These are phyloP conservation scores for Chironomus tepperi DNA, from an alignment of 1,140 invertebrate species.

Conservation along the genomic window DNA sequence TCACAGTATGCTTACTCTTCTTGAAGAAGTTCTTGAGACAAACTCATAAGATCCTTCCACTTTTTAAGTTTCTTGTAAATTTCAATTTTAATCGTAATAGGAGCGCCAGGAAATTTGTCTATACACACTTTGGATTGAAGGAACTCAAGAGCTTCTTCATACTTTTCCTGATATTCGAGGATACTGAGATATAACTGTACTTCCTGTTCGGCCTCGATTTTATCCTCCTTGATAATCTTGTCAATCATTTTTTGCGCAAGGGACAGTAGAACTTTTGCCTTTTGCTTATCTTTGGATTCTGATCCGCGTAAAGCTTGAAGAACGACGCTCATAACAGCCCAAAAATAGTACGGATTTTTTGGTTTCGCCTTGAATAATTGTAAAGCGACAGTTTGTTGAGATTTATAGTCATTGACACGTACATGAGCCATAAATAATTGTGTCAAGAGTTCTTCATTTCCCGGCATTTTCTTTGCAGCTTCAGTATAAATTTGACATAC, in stretches of 20 bases:
- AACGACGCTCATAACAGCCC: conserved; percentile 93
- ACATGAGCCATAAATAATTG: conserved; percentile 95
- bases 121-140: conserved; percentile 64
- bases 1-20: conserved; percentile 50
- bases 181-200: conserved; percentile 86
- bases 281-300: conserved; percentile 43
- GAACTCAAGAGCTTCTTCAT: conserved; percentile 69
- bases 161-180: conserved; percentile 74
- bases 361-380: conserved; percentile 80
- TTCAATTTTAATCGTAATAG: conserved; percentile 58
- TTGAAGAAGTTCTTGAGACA: conserved; percentile 58
- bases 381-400: conserved; percentile 84
- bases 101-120: conserved; percentile 50
- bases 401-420: conserved; percentile 77
- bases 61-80: conserved; percentile 61
- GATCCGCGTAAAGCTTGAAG: conserved; percentile 57
- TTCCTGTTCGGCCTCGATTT: conserved; percentile 89
- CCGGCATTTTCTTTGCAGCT: conserved; percentile 74
- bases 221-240: conserved; percentile 80
- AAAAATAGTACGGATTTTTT: conserved; percentile 96
- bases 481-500: conserved; percentile 84
- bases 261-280: conserved; percentile 59
- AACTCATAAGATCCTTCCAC: conserved; percentile 60
- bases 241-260: conserved; percentile 80
- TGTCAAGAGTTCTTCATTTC: conserved; percentile 84